phyloP scores from a whole-genome alignment of 2,888 invertebrate species.

The Rotaria macrura region DNA sequence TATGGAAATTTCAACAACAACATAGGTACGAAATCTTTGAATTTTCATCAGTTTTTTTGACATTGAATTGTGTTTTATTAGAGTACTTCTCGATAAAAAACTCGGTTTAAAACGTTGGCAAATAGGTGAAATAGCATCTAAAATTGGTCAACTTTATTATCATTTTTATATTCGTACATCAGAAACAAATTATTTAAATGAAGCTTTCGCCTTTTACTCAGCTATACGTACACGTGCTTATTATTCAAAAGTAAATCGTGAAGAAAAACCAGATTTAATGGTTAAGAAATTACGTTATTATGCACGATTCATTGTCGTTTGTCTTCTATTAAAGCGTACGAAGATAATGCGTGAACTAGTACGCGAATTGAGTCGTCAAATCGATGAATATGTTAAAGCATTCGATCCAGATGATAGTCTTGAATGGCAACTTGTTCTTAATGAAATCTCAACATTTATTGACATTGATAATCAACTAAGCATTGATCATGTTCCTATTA shows the following conservation, averaged over 20 bases:
- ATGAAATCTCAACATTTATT: slow-evolving; percentile 85
- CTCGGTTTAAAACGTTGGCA: slow-evolving; percentile 93
- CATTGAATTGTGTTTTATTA: slow-evolving; percentile 38
- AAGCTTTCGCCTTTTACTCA: slow-evolving; percentile 88
- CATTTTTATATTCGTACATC: slow-evolving; percentile 91
- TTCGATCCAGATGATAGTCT: slow-evolving; percentile 90
- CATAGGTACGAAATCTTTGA: slow-evolving; percentile 58
- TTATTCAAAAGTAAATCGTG: slow-evolving; percentile 81
- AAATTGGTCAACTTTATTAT: slow-evolving; percentile 94
- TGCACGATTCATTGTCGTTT: slow-evolving; percentile 88
- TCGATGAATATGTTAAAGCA: slow-evolving; percentile 82
- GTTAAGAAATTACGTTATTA: slow-evolving; percentile 86
- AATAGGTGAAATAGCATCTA: slow-evolving; percentile 93
- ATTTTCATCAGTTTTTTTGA: background rate
- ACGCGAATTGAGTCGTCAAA: slow-evolving; percentile 79
- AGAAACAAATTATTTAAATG: slow-evolving; percentile 86
- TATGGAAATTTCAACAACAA: slow-evolving; percentile 96
- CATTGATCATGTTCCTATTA: slow-evolving; percentile 8
- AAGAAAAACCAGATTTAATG: slow-evolving; percentile 83
- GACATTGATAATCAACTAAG: slow-evolving; percentile 49
- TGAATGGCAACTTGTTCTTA: slow-evolving; percentile 85
- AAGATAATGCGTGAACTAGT: slow-evolving; percentile 81
- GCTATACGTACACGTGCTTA: slow-evolving; percentile 85
- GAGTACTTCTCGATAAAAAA: slow-evolving; percentile 67
- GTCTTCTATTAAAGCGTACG: slow-evolving; percentile 79